A percentile compares a stretch with the other conserved stretches of the same genome.
These are phyloP conservation scores for Bicyclus anynana DNA, from an alignment of 1,140 invertebrate genomes.

Conservation along the genomic window DNA sequence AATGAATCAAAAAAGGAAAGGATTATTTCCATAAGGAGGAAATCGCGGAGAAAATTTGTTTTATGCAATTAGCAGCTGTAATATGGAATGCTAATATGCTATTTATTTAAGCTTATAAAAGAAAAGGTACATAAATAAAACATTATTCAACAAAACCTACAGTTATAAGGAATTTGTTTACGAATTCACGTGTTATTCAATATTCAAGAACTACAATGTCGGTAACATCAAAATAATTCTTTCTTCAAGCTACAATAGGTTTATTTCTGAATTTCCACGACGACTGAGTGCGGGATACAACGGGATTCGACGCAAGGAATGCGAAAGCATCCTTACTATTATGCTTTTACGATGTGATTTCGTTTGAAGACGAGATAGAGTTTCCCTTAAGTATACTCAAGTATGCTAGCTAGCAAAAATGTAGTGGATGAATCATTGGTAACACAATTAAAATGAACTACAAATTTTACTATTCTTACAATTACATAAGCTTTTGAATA, in stretches of 20 bases:
- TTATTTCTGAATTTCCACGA: neutral
- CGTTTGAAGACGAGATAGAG: neutral
- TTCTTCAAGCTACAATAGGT: neutral
- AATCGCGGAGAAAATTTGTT: too few relatives aligned
- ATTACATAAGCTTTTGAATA: neutral
- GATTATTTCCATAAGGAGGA: too few relatives aligned
- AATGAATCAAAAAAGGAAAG: too few relatives aligned
- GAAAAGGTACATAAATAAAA: too few relatives aligned
- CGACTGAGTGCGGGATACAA: neutral
- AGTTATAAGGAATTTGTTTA: neutral
- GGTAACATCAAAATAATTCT: constrained; percentile 1
- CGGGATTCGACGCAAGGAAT: neutral
- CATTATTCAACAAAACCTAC: neutral
- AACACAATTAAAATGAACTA: too few relatives aligned
- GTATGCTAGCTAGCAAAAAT: too few relatives aligned
- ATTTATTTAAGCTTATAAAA: too few relatives aligned
- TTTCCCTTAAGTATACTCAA: neutral
- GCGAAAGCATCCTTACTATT: constrained; percentile 2
- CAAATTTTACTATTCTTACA: too few relatives aligned
- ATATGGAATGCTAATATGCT: too few relatives aligned
- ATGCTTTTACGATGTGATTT: neutral
- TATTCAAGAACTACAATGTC: neutral
- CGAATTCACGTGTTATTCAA: neutral
- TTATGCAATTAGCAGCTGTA: too few relatives aligned
- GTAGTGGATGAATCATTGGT: too few relatives aligned